phyloP scores from a whole-genome alignment of 2,113 vertebrate species.

The Microtus montanus region DNA sequence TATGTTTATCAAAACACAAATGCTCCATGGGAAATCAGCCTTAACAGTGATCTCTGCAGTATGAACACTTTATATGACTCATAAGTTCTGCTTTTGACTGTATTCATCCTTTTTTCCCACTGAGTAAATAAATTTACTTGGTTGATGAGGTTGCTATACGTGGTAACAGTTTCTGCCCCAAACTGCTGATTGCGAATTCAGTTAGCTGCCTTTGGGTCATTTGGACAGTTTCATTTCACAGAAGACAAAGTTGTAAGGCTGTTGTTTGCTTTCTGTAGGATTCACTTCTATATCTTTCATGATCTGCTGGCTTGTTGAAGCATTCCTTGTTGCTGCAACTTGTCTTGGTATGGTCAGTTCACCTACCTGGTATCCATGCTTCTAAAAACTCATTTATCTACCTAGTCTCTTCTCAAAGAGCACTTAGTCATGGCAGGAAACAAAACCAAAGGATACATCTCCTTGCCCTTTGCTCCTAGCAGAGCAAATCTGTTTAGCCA shows the following conservation, averaged over 20 bases:
- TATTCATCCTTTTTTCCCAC: slow-evolving; percentile 23
- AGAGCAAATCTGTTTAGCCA: neutral
- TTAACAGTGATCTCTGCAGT: neutral
- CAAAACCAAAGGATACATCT: neutral
- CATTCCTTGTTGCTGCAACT: neutral
- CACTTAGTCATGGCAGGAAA: neutral
- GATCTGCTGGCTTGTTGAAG: neutral
- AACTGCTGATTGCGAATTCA: slow-evolving; percentile 44
- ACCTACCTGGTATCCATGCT: neutral
- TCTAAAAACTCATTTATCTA: neutral
- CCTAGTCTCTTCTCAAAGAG: slow-evolving; percentile 31
- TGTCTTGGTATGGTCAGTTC: neutral
- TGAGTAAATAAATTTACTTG: neutral
- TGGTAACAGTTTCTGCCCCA: slow-evolving; percentile 32
- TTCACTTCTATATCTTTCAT: neutral
- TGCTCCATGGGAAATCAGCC: neutral
- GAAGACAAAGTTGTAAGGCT: neutral
- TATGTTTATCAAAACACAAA: slow-evolving; percentile 36
- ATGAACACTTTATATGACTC: slow-evolving; percentile 55
- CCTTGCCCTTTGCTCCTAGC: slow-evolving; percentile 36
- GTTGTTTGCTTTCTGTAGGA: slow-evolving; percentile 36
- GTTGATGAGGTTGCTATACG: neutral
- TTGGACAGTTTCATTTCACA: slow-evolving; percentile 58
- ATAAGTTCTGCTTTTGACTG: slow-evolving; percentile 24
- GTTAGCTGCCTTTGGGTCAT: neutral